Conservation (phyloP, 2,797 vertebrate genomes). For the Amphiprion clarkii region DNA sequence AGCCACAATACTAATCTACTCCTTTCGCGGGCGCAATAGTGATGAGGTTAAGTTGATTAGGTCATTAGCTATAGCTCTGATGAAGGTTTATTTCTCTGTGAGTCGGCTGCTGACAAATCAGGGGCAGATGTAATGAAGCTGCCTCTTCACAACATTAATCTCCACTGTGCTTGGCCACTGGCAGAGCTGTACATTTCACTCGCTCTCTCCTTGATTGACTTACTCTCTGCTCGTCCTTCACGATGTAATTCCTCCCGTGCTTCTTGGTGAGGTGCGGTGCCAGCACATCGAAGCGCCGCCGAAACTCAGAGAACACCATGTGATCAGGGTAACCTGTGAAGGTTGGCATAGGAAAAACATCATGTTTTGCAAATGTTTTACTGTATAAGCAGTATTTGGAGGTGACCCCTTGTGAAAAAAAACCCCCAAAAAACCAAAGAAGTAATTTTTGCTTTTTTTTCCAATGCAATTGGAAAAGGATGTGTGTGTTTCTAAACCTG, state of each 20-base stretch:
- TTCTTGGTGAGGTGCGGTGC: slow-evolving; percentile 98
- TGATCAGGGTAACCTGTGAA: slow-evolving; percentile 94
- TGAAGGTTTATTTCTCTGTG: slow-evolving; percentile 78
- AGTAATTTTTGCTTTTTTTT: neutral
- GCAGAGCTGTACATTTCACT: slow-evolving; percentile 51
- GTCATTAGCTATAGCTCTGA: slow-evolving; percentile 79
- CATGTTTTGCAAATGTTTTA: slow-evolving; percentile 11
- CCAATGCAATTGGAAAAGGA: neutral
- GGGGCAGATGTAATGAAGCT: slow-evolving; percentile 77
- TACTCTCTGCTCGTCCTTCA: slow-evolving; percentile 96
- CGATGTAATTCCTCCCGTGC: slow-evolving; percentile 96
- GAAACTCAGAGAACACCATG: slow-evolving; percentile 98
- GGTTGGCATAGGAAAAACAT: slow-evolving; percentile 16
- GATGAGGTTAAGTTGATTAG: slow-evolving; percentile 81
- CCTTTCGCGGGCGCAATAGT: slow-evolving; percentile 59
- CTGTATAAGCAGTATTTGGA: neutral
- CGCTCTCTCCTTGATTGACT: slow-evolving; percentile 71
- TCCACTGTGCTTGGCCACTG: slow-evolving; percentile 59
- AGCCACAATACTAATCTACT: slow-evolving; percentile 57
- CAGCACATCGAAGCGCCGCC: slow-evolving; percentile 94
- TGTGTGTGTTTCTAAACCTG: neutral
- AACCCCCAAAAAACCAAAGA: neutral
- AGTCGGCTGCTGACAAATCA: slow-evolving; percentile 76
- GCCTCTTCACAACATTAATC: slow-evolving; percentile 80
- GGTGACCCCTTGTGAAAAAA: neutral